Percentiles rank a stretch among this genome's conserved stretches.
Evolutionary conservation across 2,113 vertebrate species (phyloP).

Genomic region (Charadrius vociferus): DNA sequence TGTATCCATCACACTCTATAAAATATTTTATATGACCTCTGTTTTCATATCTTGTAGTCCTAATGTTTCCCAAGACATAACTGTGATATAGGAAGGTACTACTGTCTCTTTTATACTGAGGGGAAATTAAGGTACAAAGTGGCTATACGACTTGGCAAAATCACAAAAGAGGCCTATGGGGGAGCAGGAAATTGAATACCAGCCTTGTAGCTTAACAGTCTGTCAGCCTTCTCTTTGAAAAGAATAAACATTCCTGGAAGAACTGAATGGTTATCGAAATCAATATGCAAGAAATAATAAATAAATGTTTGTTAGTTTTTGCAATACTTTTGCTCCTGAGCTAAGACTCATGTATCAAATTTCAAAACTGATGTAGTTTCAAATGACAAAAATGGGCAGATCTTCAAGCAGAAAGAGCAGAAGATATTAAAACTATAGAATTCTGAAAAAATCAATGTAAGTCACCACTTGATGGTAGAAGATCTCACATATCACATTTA

Average conservation of each 20-base stretch:
- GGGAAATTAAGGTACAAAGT: conserved; percentile 16
- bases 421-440: background rate
- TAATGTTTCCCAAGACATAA: background rate
- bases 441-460: background rate
- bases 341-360: background rate
- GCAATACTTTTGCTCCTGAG: background rate
- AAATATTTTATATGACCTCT: background rate
- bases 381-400: background rate
- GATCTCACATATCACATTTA: background rate
- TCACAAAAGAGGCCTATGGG: conserved; percentile 4
- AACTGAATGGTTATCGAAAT: background rate
- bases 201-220: background rate
- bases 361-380: background rate
- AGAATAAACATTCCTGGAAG: background rate
- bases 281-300: background rate
- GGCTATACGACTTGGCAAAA: background rate
- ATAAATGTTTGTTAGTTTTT: background rate
- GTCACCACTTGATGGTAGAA: background rate
- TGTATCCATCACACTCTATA: background rate
- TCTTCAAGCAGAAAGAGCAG: background rate
- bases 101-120: background rate
- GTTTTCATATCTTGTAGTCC: background rate
- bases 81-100: background rate
- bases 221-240: background rate
- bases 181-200: conserved; percentile 17